phyloP scores from a whole-genome alignment of 2,797 vertebrate genomes.

The Paguma larvata region DNA sequence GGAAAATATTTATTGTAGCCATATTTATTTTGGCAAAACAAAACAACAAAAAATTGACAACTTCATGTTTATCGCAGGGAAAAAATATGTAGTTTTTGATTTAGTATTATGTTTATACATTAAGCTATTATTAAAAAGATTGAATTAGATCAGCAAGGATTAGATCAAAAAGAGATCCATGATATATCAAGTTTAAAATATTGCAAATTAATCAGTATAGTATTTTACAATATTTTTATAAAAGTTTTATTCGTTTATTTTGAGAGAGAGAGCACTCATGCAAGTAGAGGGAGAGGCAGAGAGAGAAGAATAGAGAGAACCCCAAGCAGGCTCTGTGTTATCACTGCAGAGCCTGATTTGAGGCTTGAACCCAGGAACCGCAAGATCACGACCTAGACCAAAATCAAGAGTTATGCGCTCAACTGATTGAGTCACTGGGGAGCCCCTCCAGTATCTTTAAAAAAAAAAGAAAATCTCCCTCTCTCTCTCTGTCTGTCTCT shows the following conservation, averaged over 20 bases:
- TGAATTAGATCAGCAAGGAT: background rate
- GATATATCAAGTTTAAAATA: background rate
- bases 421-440: too few relatives aligned
- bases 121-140: background rate
- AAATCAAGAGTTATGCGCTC: too few relatives aligned
- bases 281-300: too few relatives aligned
- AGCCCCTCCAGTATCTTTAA: background rate
- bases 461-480: background rate
- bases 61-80: background rate
- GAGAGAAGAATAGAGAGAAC: too few relatives aligned
- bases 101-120: background rate
- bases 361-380: too few relatives aligned
- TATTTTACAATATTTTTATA: background rate
- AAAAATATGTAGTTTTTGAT: background rate
- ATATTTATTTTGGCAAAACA: background rate
- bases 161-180: background rate
- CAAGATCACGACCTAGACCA: too few relatives aligned
- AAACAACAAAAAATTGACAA: background rate
- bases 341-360: too few relatives aligned
- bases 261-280: too few relatives aligned
- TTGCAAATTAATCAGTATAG: background rate
- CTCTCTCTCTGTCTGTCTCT: background rate
- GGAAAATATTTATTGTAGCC: background rate
- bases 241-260: too few relatives aligned
- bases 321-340: too few relatives aligned